Conservation (phyloP, 2,888 invertebrate species). For the Drosophila tanythrix region DNA sequence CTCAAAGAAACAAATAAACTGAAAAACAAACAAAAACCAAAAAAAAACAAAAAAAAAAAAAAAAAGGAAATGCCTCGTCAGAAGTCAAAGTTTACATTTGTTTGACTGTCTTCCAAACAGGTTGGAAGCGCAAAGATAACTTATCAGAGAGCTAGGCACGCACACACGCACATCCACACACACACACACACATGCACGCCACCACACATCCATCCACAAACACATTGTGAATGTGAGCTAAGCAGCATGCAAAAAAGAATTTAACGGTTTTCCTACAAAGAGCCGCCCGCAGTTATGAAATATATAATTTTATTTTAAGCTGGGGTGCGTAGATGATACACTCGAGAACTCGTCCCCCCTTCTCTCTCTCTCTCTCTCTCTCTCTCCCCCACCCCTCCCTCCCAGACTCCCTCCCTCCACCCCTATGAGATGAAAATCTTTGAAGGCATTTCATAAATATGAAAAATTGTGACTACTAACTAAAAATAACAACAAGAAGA, state of each 20-base stretch:
- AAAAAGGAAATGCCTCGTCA: conserved; percentile 50
- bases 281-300: conserved; percentile 60
- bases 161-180: conserved; percentile 17
- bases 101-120: conserved; percentile 29
- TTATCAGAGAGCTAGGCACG: conserved; percentile 37
- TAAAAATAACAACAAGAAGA: conserved; percentile 58
- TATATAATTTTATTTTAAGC: conserved; percentile 16
- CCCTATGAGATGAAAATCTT: conserved; percentile 76
- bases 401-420: not conserved
- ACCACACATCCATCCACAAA: conserved; percentile 15
- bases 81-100: conserved; percentile 59
- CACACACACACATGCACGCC: not conserved
- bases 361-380: not conserved
- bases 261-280: conserved; percentile 54
- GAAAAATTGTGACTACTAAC: conserved; percentile 73
- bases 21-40: not conserved
- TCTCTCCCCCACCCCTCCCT: conserved; percentile 12
- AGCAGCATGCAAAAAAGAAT: conserved; percentile 48
- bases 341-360: not conserved
- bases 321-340: not conserved
- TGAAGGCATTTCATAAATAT: conserved; percentile 77
- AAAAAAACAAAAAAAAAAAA: not conserved
- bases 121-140: conserved; percentile 38
- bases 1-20: conserved; percentile 5
- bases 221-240: conserved; percentile 9